Evolutionary conservation across 2,888 invertebrate species (phyloP).

Genomic region (Sisyra nigra): DNA sequence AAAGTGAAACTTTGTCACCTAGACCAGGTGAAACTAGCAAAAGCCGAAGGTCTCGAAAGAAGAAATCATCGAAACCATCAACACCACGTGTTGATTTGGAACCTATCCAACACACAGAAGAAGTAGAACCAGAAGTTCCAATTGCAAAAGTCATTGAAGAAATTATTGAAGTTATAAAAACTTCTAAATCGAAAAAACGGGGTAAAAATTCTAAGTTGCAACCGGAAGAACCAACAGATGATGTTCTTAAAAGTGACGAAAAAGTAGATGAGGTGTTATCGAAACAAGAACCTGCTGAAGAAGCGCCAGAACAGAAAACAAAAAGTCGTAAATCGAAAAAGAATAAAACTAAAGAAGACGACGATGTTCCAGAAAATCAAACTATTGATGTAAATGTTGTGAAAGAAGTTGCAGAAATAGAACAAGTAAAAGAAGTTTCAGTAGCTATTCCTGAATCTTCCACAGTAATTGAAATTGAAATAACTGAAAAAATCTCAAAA

Average conservation of each 20-base stretch:
- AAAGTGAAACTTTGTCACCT: conserved; percentile 1
- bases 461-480: too few species aligned
- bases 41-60: not conserved
- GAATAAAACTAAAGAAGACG: not conserved
- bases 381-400: not conserved
- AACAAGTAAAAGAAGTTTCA: not conserved
- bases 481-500: too few species aligned
- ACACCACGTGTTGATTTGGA: conserved; percentile 2
- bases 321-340: not conserved
- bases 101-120: conserved; percentile 9
- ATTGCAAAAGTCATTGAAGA: conserved; percentile 12
- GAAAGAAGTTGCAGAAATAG: not conserved
- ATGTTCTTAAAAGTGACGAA: not conserved
- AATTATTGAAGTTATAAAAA: conserved; percentile 6
- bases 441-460: not conserved
- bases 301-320: not conserved
- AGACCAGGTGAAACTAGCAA: conserved; percentile 1
- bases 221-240: not conserved
- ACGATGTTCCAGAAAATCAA: not conserved
- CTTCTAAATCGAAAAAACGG: not conserved
- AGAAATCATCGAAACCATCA: conserved; percentile 1
- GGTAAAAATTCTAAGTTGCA: not conserved
- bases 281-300: not conserved
- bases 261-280: too few species aligned
- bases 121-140: conserved; percentile 11